Evolutionary conservation across 2,888 invertebrate species (phyloP).

Genomic region (Alitta virens): DNA sequence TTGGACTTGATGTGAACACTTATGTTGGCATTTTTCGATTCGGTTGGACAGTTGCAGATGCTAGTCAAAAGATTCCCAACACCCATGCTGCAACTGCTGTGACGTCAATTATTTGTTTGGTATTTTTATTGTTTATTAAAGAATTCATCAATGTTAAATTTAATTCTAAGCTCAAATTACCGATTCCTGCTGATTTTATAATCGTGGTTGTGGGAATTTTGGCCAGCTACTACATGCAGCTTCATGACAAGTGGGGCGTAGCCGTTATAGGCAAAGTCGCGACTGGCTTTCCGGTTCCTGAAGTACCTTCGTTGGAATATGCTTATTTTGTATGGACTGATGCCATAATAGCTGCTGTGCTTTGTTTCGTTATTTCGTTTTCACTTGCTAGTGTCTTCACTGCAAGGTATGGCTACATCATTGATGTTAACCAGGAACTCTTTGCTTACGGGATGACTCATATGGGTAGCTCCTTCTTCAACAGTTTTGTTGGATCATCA

Average conservation of each 20-base stretch:
- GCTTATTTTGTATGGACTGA: conserved; percentile 37
- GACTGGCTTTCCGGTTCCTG: conserved; percentile 42
- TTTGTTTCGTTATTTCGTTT: conserved; percentile 31
- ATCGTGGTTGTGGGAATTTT: conserved; percentile 45
- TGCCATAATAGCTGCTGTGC: conserved; percentile 29
- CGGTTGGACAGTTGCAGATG: conserved; percentile 47
- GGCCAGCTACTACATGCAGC: conserved; percentile 36
- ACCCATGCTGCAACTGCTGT: conserved; percentile 68
- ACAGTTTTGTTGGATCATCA: conserved; percentile 57
- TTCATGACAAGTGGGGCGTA: conserved; percentile 16
- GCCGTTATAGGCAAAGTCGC: conserved; percentile 33
- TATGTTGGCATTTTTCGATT: conserved; percentile 44
- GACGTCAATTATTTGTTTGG: conserved; percentile 67
- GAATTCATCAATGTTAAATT: conserved; percentile 47
- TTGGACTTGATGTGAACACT: conserved; percentile 40
- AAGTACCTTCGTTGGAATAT: conserved; percentile 39
- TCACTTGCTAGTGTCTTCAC: conserved; percentile 33
- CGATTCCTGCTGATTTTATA: conserved; percentile 59
- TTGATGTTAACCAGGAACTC: conserved; percentile 44
- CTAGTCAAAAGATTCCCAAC: conserved; percentile 61
- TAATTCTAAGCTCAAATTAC: conserved; percentile 66
- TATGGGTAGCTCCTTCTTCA: conserved; percentile 53
- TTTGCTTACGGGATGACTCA: conserved; percentile 57
- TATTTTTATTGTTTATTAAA: conserved; percentile 62
- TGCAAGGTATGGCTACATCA: conserved; percentile 29